A percentile compares a stretch with the other conserved stretches of the same genome.
phyloP scores from a whole-genome alignment of 2,797 vertebrate species.

The Nannoperca obscura region DNA sequence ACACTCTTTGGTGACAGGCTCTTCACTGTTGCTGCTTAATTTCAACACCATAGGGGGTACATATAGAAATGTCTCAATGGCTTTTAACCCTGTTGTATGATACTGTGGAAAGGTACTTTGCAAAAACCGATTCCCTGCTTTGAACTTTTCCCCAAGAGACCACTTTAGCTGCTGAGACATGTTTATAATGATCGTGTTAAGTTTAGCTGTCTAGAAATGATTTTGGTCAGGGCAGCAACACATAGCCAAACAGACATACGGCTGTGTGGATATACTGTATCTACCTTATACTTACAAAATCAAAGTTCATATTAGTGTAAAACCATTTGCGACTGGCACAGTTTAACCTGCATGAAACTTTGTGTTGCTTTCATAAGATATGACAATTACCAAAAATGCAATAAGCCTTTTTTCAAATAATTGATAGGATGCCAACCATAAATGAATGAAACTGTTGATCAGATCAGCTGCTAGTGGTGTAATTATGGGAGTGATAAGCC shows the following conservation, averaged over 20 bases:
- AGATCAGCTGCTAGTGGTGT: conserved; percentile 36
- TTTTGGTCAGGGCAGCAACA: no score
- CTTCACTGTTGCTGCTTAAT: background rate
- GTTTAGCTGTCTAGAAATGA: background rate
- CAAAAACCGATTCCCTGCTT: background rate
- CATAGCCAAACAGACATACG: background rate
- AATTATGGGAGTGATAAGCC: background rate
- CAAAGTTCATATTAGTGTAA: background rate
- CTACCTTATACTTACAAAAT: background rate
- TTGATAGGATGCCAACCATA: background rate
- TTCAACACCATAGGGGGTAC: background rate
- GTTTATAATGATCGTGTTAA: background rate
- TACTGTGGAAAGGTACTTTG: background rate
- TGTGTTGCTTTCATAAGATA: background rate
- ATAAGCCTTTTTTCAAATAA: no score
- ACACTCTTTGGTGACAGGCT: background rate
- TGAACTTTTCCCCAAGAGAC: background rate
- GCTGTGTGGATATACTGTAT: background rate
- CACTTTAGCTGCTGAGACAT: background rate
- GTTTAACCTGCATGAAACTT: background rate
- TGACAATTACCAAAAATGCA: background rate
- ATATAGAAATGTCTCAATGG: background rate
- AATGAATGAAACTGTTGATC: conserved; percentile 36
- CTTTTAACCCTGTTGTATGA: background rate
- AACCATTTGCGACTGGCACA: background rate